phyloP scores from a whole-genome alignment of 2,113 vertebrate genomes.

The Junco hyemalis region DNA sequence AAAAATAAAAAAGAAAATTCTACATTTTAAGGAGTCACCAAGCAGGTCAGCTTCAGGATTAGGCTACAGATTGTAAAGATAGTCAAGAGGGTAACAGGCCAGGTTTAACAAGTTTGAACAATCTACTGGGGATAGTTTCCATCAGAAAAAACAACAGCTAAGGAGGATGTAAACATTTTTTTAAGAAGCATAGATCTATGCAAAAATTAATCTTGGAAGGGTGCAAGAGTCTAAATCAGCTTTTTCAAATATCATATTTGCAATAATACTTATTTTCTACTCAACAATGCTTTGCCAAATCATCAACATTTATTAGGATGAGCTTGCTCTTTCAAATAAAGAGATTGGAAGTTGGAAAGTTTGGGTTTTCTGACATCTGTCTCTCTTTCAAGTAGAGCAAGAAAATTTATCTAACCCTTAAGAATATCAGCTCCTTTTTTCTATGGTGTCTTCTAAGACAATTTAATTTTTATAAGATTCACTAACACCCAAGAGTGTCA shows the following conservation, averaged over 20 bases:
- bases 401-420: background rate
- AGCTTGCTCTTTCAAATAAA: background rate
- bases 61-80: background rate
- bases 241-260: background rate
- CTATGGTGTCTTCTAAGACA: background rate
- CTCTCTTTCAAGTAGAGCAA: background rate
- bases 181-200: background rate
- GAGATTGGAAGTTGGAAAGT: background rate
- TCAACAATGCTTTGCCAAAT: background rate
- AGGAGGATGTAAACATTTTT: fast-evolving
- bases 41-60: background rate
- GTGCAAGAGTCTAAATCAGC: background rate
- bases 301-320: background rate
- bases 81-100: background rate
- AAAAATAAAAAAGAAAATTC: background rate
- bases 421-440: background rate
- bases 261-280: background rate
- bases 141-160: background rate
- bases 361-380: background rate
- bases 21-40: background rate
- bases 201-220: background rate
- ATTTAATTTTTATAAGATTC: background rate
- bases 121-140: background rate
- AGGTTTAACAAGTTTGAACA: background rate
- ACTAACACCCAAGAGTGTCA: background rate